phyloP scores from a whole-genome alignment of 2,113 vertebrate genomes.

The Phainopepla nitens region DNA sequence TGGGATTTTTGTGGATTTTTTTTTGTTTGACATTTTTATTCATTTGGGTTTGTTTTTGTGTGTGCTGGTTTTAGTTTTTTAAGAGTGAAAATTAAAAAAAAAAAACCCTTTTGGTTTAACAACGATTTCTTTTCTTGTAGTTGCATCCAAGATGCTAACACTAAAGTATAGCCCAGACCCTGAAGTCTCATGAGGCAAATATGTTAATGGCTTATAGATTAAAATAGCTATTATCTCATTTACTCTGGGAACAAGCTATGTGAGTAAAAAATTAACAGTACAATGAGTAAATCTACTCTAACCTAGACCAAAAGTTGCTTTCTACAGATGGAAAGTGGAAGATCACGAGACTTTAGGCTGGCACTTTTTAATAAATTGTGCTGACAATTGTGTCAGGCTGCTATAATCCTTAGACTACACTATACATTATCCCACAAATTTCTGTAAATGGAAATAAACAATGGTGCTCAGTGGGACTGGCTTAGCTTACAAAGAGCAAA shows the following conservation, averaged over 20 bases:
- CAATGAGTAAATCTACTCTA: background rate
- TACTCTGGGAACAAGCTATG: background rate
- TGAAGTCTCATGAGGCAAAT: background rate
- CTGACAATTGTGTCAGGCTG: background rate
- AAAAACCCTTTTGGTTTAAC: background rate
- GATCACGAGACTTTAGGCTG: background rate
- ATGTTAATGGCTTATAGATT: background rate
- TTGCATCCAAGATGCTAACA: background rate
- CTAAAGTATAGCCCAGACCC: background rate
- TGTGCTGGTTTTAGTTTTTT: background rate
- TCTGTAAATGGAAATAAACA: slow-evolving; percentile 8
- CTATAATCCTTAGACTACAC: background rate
- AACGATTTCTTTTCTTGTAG: background rate
- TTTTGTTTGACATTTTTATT: background rate
- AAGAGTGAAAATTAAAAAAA: background rate
- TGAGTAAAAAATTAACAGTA: background rate
- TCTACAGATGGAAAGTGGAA: background rate
- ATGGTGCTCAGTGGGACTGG: background rate
- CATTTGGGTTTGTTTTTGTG: too few species aligned
- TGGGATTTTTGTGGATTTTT: background rate
- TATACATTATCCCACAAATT: background rate
- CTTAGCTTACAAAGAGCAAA: background rate
- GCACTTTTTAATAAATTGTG: background rate
- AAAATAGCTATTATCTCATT: background rate
- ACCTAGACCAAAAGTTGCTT: background rate